Percentiles rank a stretch among this genome's conserved stretches.
Conservation (phyloP, 1,140 invertebrate species). For the Drosophila pectinifera region DNA sequence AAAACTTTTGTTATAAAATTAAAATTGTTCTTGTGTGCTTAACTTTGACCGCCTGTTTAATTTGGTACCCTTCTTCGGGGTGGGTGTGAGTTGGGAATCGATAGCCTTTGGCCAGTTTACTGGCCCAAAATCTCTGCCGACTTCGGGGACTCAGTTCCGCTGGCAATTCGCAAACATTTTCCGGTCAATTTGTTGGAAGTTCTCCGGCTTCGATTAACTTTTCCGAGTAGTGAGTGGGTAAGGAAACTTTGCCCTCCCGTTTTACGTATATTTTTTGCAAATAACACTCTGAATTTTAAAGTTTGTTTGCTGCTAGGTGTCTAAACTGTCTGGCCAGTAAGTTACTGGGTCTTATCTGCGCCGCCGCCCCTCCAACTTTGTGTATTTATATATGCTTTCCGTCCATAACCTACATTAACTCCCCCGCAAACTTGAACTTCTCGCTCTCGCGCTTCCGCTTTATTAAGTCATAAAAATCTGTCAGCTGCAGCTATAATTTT, state of each 20-base stretch:
- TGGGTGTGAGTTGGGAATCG: conserved; percentile 26
- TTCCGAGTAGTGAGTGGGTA: conserved; percentile 50
- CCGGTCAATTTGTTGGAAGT: conserved; percentile 76
- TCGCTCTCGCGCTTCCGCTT: conserved; percentile 15
- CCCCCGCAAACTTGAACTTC: conserved; percentile 49
- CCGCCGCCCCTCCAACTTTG: conserved; percentile 8
- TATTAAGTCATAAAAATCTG: conserved; percentile 60
- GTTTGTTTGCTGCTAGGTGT: conserved; percentile 29
- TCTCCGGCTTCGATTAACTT: conserved; percentile 78
- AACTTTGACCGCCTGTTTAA: conserved; percentile 62
- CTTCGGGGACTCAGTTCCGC: conserved; percentile 57
- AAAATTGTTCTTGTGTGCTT: conserved; percentile 33
- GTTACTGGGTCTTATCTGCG: conserved; percentile 42
- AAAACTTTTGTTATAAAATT: conserved; percentile 68
- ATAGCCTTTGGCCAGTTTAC: conserved; percentile 43
- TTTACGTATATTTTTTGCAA: conserved; percentile 41
- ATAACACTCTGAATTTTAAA: conserved; percentile 55
- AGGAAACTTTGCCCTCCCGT: conserved; percentile 15
- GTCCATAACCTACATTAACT: conserved; percentile 19
- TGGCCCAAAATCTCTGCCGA: conserved; percentile 53
- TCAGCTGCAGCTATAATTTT: conserved; percentile 58
- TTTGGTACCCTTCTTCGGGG: conserved; percentile 35
- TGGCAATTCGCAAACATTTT: conserved; percentile 81
- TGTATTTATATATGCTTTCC: conserved; percentile 21
- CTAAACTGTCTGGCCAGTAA: conserved; percentile 40